Evolutionary conservation across 1,140 invertebrate genomes (phyloP), one percentile per base, ranked within the genome.

Genomic region (Lineus longissimus): DNA sequence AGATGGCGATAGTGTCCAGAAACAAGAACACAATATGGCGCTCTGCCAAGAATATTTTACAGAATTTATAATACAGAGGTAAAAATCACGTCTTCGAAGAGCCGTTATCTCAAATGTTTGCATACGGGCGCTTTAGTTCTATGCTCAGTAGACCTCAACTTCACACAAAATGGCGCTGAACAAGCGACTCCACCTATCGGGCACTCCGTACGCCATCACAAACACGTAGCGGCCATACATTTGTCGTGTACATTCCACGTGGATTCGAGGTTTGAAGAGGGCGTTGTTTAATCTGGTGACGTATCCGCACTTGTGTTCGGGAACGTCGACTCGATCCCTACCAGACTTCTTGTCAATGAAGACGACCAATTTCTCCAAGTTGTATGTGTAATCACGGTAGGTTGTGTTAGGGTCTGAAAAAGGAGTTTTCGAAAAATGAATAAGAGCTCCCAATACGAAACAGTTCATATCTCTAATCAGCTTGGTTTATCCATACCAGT

Each of bases 101-200:
- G 4, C 33, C 33, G 15, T 36, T 15, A 15, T 36, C 6, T 36
- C 15, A 36, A 7, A n/a, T n/a, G n/a, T 36, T 36, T 36, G 33
- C 33, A 36, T 36, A 4, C 33, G 4, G 33, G 15, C 4, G 4
- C 33, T 36, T 36, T n/a, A 4, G 6, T 36, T 36, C 6, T 36
- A 4, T 36, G 33, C 33, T 36, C 33, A 51, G n/a, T 85, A 86
- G n/a, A 85, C 82, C 72, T 80, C 79, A 13, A 86, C 85, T 76
- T 86, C 85, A 68, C 86, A 86, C 11, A 86, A 69, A 23, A 86
- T 81, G 40, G 84, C 80, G 41, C 81, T 84, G 72, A 85, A 86
- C 2, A 85, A 71, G 62, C 81, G 74, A 60, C 79, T 82, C 81
- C 83, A 85, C 40, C 83, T 76, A 68, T 84, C 81, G n/a, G 81